These are phyloP conservation scores for Lutra lutra DNA, from an alignment of 2,797 vertebrate species.

Conservation along the genomic window DNA sequence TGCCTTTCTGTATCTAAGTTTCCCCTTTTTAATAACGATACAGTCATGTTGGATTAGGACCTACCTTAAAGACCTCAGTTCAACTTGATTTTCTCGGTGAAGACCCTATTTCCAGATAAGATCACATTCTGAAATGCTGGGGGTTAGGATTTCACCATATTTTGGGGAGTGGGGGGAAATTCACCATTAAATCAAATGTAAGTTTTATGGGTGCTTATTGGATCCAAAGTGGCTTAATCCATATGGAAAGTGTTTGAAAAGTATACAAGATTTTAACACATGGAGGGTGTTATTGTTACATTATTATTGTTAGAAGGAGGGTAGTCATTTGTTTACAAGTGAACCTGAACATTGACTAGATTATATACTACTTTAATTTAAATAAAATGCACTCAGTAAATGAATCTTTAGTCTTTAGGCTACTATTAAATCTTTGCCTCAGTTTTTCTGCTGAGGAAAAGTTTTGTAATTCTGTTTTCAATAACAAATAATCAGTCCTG, in stretches of 20 bases:
- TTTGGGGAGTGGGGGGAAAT: not conserved
- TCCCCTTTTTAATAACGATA: not conserved
- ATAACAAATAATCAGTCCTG: slow-evolving; percentile 11
- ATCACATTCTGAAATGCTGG: not conserved
- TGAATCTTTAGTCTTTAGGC: slow-evolving; percentile 56
- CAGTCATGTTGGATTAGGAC: not conserved
- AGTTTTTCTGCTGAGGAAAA: slow-evolving; percentile 50
- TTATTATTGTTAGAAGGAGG: not conserved
- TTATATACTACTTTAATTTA: slow-evolving; percentile 53
- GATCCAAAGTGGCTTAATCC: not conserved
- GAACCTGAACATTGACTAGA: not conserved
- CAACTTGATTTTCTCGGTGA: not conserved
- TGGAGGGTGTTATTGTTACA: not conserved
- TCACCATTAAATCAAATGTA: not conserved
- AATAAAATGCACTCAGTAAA: slow-evolving; percentile 38
- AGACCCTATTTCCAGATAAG: not conserved
- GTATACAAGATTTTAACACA: not conserved
- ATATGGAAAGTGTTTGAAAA: slow-evolving; percentile 6
- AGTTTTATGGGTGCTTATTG: slow-evolving; percentile 19
- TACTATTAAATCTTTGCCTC: slow-evolving; percentile 41
- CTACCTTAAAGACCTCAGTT: not conserved
- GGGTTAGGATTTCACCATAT: not conserved
- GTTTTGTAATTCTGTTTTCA: slow-evolving; percentile 53
- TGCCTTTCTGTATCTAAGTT: not conserved
- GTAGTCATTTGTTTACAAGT: slow-evolving; percentile 31